Evolutionary conservation across 2,888 invertebrate species (phyloP).

Genomic region (Junonia oenone): DNA sequence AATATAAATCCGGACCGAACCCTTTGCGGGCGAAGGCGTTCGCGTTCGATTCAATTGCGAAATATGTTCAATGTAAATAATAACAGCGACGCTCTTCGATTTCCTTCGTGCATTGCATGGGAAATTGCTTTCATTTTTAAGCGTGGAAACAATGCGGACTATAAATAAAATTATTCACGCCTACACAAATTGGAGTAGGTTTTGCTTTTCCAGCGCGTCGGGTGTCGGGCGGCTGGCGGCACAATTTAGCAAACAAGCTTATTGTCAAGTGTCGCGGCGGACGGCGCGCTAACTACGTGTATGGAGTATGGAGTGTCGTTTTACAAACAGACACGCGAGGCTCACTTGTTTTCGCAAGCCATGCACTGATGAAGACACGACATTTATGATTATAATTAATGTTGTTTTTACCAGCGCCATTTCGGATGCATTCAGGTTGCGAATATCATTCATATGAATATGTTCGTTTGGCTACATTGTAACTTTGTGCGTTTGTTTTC

Average conservation of each 20-base stretch:
- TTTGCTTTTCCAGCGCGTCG: conserved; percentile 25
- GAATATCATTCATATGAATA: conserved; percentile 9
- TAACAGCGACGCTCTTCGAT: conserved; percentile 33
- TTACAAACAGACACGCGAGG: conserved; percentile 28
- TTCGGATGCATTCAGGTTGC: conserved; percentile 24
- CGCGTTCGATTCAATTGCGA: conserved; percentile 20
- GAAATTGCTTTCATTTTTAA: conserved; percentile 51
- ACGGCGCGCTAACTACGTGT: conserved; percentile 27
- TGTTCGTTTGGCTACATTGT: conserved; percentile 1
- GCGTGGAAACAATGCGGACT: conserved; percentile 39
- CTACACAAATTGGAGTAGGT: conserved; percentile 30
- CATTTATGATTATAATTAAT: conserved; percentile 36
- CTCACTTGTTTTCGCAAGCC: conserved; percentile 37
- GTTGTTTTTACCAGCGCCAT: conserved; percentile 42
- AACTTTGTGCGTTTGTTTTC: neutral
- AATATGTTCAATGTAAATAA: conserved; percentile 28
- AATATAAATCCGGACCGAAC: conserved; percentile 20
- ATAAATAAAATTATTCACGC: conserved; percentile 42
- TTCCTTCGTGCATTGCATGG: conserved; percentile 40
- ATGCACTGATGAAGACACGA: conserved; percentile 51
- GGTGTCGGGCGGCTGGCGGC: conserved; percentile 21
- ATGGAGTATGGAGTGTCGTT: conserved; percentile 42
- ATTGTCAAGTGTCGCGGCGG: conserved; percentile 45
- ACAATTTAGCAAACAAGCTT: conserved; percentile 47
- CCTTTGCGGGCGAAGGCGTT: conserved; percentile 4